Conservation (phyloP, 2,113 vertebrate genomes). For the Stegastes partitus region DNA sequence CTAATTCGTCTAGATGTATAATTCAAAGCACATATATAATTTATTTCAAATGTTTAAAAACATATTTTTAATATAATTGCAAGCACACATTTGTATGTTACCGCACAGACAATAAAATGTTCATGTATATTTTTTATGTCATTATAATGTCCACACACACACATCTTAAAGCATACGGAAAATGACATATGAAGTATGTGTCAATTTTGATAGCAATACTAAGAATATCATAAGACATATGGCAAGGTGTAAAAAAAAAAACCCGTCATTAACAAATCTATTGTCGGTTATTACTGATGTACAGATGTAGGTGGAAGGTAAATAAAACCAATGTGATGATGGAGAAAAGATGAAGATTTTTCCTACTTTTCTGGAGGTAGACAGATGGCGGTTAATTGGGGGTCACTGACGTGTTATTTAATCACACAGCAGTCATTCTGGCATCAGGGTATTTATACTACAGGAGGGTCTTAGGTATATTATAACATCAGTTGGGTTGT, state of each 20-base stretch:
- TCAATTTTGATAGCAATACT: not conserved
- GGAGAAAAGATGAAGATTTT: slow-evolving; percentile 8
- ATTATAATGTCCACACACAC: no score
- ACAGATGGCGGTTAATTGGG: slow-evolving; percentile 35
- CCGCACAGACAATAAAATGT: no score
- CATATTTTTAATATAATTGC: not conserved
- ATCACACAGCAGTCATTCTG: slow-evolving; percentile 1
- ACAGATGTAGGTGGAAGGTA: slow-evolving; percentile 41
- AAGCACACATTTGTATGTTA: not conserved
- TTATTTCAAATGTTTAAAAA: not conserved
- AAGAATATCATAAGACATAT: slow-evolving; percentile 28
- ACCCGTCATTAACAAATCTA: no score
- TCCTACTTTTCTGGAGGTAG: slow-evolving; percentile 21
- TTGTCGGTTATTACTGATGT: slow-evolving; percentile 17
- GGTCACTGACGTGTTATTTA: slow-evolving; percentile 9
- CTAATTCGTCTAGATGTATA: no score
- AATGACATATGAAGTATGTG: not conserved
- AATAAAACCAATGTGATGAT: slow-evolving; percentile 37
- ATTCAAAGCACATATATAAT: no score
- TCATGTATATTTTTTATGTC: no score
- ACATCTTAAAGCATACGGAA: no score
- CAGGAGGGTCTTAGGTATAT: no score
- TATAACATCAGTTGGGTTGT: no score
- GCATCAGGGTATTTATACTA: not conserved
- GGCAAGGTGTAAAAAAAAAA: slow-evolving; percentile 10